Conservation (phyloP, 1,140 invertebrate species). For the Ceratosolen solmsi region DNA sequence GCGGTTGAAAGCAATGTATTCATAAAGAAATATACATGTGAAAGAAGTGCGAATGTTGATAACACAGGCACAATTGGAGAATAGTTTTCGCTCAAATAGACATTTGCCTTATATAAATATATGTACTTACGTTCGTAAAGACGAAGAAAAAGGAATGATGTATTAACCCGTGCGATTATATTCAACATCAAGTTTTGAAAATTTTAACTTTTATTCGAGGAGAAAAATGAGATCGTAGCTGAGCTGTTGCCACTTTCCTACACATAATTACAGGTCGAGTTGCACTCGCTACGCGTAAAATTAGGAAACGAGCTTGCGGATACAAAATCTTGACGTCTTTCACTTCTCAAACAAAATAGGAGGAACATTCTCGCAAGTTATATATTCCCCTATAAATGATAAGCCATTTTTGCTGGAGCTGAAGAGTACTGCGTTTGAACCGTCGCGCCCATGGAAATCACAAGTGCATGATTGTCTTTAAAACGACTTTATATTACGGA, state of each 20-base stretch:
- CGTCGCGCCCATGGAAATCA: background rate
- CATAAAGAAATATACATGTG: no score
- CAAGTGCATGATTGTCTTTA: slow-evolving; percentile 15
- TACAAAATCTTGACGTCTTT: background rate
- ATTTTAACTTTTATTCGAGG: background rate
- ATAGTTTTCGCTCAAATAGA: background rate
- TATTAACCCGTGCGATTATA: no score
- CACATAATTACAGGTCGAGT: background rate
- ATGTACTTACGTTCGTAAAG: no score
- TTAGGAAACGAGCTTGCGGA: background rate
- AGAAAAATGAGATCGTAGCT: slow-evolving; percentile 12
- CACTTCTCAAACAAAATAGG: slow-evolving; percentile 1
- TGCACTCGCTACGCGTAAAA: background rate
- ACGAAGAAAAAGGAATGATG: background rate
- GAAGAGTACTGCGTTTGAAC: background rate
- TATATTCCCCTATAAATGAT: background rate
- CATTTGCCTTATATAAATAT: background rate
- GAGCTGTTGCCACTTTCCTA: background rate
- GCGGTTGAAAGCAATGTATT: no score
- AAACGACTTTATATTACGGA: slow-evolving; percentile 5
- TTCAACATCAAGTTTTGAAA: no score
- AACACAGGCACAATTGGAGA: no score
- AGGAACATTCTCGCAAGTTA: slow-evolving; percentile 1
- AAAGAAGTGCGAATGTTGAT: no score
- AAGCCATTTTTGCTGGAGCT: background rate